These are phyloP conservation scores for Masticophis lateralis DNA, from an alignment of 2,797 vertebrate genomes.

Conservation along the genomic window DNA sequence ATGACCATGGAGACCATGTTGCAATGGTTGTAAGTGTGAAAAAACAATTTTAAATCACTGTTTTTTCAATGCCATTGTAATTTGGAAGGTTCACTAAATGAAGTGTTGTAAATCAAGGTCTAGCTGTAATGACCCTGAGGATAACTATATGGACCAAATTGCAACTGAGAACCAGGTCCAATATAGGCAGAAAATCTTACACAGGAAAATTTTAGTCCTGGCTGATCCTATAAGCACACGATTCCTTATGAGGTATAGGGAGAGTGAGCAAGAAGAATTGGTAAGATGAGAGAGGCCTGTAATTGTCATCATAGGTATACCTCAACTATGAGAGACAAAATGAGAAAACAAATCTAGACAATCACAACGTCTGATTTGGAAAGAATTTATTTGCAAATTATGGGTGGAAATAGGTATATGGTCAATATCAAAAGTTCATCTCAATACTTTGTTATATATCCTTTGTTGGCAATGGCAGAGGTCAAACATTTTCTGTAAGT, in stretches of 20 bases:
- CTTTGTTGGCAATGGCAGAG: no score
- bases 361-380: no score
- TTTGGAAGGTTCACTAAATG: neutral
- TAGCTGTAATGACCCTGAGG: neutral
- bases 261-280: neutral
- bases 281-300: neutral
- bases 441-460: no score
- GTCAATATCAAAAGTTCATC: no score
- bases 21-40: neutral
- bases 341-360: no score
- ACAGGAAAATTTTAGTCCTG: neutral
- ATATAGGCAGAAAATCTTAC: neutral
- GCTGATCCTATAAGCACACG: neutral
- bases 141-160: neutral
- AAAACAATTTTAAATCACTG: neutral
- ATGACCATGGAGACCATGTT: neutral
- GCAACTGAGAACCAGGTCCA: neutral
- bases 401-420: no score
- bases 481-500: no score
- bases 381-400: no score
- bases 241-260: neutral
- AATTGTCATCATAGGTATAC: no score
- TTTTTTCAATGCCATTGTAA: neutral
- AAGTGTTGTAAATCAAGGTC: neutral
- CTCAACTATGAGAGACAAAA: no score